These are phyloP conservation scores for Orthonevra nobilis DNA, from an alignment of 2,888 invertebrate species.

Conservation along the genomic window DNA sequence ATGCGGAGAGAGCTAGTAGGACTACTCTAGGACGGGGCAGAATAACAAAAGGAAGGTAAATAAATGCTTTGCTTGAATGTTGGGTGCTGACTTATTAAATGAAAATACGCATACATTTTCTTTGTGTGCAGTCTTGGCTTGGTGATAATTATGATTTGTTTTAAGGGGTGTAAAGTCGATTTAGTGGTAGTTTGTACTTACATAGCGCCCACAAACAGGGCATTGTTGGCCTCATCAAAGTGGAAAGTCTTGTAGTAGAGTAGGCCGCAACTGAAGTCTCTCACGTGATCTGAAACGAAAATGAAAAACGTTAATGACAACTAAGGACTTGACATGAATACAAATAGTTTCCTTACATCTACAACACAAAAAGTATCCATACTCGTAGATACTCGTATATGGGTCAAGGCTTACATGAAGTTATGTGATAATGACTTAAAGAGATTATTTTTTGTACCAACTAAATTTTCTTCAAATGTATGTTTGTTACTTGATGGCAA, in stretches of 20 bases:
- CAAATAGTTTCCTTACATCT: too few species aligned
- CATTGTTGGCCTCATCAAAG: slow-evolving; percentile 91
- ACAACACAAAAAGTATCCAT: too few species aligned
- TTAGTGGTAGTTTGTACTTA: slow-evolving; percentile 87
- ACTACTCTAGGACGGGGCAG: too few species aligned
- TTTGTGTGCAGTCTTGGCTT: slow-evolving; percentile 13
- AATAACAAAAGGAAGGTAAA: slow-evolving; percentile 40
- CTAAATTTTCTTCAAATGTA: too few species aligned
- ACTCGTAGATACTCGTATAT: too few species aligned
- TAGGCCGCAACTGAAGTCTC: slow-evolving; percentile 94
- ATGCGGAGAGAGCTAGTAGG: neutral
- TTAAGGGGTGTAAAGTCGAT: slow-evolving; percentile 53
- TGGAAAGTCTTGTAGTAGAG: slow-evolving; percentile 95
- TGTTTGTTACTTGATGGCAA: too few species aligned
- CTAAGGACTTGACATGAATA: too few species aligned
- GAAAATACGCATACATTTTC: slow-evolving; percentile 39
- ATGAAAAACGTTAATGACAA: too few species aligned
- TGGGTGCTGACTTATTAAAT: slow-evolving; percentile 62
- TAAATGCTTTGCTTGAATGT: slow-evolving; percentile 3
- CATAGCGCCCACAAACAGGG: slow-evolving; percentile 96
- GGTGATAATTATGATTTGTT: slow-evolving; percentile 68
- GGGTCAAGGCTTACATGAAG: too few species aligned
- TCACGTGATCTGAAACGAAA: slow-evolving; percentile 90
- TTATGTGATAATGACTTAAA: too few species aligned
- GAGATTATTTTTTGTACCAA: too few species aligned